A percentile compares a stretch with the other conserved stretches of the same genome.
phyloP scores from a whole-genome alignment of 2,797 vertebrate genomes.

The Sylvilagus floridanus region DNA sequence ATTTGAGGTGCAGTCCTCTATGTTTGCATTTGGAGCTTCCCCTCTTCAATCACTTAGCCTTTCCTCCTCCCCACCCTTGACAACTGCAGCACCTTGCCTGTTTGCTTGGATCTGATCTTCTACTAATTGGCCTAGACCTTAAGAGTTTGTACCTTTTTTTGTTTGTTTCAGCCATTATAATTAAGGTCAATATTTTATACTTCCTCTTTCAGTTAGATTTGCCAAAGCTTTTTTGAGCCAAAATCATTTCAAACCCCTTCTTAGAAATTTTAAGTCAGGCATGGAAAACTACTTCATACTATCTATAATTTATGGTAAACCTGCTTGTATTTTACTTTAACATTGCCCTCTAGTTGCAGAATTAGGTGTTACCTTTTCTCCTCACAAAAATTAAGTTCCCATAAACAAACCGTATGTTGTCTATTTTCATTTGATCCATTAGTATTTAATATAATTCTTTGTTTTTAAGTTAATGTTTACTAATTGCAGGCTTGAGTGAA shows the following conservation, averaged over 20 bases:
- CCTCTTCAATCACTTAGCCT: accelerated
- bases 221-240: neutral
- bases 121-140: neutral
- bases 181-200: neutral
- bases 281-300: neutral
- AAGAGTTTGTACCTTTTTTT: neutral
- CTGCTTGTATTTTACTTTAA: neutral
- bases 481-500: neutral
- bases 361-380: neutral
- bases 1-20: neutral
- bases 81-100: neutral
- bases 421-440: neutral
- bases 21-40: neutral
- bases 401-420: neutral
- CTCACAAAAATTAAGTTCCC: neutral
- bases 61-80: neutral
- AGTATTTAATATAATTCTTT: neutral
- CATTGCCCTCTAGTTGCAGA: neutral
- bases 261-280: neutral
- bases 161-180: neutral
- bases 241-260: neutral
- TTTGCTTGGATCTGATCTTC: neutral
- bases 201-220: neutral
- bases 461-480: slow-evolving; percentile 10
- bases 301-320: neutral